Evolutionary conservation across 2,113 vertebrate genomes (phyloP).

Genomic region (Scatophagus argus): DNA sequence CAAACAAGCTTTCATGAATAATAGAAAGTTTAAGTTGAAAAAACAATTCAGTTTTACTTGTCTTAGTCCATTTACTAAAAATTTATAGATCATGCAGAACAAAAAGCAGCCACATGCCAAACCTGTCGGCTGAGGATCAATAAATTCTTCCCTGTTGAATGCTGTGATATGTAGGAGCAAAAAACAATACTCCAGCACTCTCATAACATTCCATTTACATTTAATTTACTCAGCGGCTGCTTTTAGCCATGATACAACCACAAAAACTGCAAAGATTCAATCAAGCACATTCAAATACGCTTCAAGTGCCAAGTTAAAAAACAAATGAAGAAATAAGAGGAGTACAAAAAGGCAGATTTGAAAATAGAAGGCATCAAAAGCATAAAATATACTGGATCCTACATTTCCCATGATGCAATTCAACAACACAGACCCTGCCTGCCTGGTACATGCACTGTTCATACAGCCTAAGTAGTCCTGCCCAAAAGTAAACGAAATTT

Average conservation of each 20-base stretch:
- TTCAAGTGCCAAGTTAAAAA: too few species aligned
- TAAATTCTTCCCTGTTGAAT: neutral
- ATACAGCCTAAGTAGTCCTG: too few species aligned
- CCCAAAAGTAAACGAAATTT: too few species aligned
- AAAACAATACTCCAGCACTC: neutral
- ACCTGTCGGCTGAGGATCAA: neutral
- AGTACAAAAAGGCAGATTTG: too few species aligned
- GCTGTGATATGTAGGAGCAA: neutral
- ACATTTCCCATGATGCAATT: neutral
- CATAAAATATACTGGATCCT: neutral
- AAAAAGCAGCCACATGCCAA: neutral
- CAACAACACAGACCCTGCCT: neutral
- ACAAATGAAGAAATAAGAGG: too few species aligned
- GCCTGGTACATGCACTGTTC: too few species aligned
- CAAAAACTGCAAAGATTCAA: too few species aligned
- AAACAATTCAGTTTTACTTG: neutral
- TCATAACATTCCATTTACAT: neutral
- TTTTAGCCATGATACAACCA: neutral
- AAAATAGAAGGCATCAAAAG: too few species aligned
- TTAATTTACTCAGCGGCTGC: neutral
- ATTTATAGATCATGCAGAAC: neutral
- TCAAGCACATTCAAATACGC: too few species aligned
- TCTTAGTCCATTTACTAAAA: neutral
- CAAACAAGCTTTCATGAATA: too few species aligned
- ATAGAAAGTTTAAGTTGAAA: neutral